phyloP scores from a whole-genome alignment of 2,888 invertebrate genomes.

The Linyphia triangularis region DNA sequence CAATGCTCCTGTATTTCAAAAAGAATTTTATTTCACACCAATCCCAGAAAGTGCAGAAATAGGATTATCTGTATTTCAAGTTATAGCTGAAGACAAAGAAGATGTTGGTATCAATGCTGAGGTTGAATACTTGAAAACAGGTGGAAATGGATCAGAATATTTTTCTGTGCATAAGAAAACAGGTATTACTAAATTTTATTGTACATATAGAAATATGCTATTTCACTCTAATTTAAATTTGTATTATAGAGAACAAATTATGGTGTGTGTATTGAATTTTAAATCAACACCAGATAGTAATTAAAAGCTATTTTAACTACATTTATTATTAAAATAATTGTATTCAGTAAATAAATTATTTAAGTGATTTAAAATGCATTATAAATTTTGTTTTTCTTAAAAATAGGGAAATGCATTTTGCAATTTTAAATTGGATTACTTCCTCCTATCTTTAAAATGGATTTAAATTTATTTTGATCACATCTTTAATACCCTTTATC shows the following conservation, averaged over 20 bases:
- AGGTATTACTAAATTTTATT: slow-evolving; percentile 81
- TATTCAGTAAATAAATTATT: no score
- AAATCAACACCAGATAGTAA: background rate
- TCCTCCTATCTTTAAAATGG: no score
- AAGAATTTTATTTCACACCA: slow-evolving; percentile 91
- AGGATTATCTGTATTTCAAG: slow-evolving; percentile 93
- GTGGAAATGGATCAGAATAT: slow-evolving; percentile 88
- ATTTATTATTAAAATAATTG: background rate
- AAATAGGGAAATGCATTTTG: no score
- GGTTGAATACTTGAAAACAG: slow-evolving; percentile 87
- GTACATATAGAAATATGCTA: background rate
- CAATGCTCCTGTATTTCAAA: slow-evolving; percentile 91
- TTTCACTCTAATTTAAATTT: background rate
- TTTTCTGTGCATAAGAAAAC: slow-evolving; percentile 87
- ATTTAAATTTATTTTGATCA: no score
- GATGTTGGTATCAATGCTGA: slow-evolving; percentile 95
- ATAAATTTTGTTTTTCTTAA: no score
- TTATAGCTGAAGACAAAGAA: slow-evolving; percentile 82
- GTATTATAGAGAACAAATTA: background rate
- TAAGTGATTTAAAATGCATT: no score
- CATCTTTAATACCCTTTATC: no score
- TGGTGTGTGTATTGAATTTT: background rate
- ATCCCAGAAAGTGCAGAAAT: slow-evolving; percentile 96
- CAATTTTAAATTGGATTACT: no score
- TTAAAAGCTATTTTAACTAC: background rate